Evolutionary conservation across 2,113 vertebrate species (phyloP).

Genomic region (Calidris pygmaea): DNA sequence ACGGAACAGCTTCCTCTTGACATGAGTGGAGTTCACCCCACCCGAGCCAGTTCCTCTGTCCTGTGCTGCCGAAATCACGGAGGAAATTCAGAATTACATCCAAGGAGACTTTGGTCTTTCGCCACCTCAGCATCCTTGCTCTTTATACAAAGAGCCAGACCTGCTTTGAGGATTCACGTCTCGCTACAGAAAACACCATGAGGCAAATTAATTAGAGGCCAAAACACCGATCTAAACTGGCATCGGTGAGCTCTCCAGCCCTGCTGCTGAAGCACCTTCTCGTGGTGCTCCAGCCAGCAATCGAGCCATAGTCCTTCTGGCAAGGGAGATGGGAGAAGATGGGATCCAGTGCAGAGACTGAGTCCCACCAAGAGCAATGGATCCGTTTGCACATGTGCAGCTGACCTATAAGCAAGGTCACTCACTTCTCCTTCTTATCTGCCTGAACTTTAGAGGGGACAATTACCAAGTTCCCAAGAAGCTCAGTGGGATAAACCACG

Average conservation of each 20-base stretch:
- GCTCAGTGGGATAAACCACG: neutral
- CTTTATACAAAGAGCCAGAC: neutral
- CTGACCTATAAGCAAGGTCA: neutral
- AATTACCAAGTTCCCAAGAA: neutral
- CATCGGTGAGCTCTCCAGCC: neutral
- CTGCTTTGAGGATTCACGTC: neutral
- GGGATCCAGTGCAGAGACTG: neutral
- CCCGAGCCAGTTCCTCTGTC: neutral
- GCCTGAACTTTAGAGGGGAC: neutral
- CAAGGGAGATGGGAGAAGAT: neutral
- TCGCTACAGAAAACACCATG: neutral
- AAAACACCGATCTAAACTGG: neutral
- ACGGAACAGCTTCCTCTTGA: neutral
- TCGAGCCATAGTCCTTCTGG: neutral
- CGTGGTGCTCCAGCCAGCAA: neutral
- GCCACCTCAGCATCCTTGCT: neutral
- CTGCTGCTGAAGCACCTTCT: neutral
- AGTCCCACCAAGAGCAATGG: neutral
- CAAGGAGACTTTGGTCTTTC: neutral
- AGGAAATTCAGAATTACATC: neutral
- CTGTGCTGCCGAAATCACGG: accelerated
- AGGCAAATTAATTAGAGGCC: neutral
- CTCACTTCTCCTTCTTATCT: neutral
- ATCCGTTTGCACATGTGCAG: neutral
- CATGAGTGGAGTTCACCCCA: neutral